A percentile compares a stretch with the other conserved stretches of the same genome.
Evolutionary conservation across 2,888 invertebrate genomes (phyloP).

Genomic region (Germaria angustata): DNA sequence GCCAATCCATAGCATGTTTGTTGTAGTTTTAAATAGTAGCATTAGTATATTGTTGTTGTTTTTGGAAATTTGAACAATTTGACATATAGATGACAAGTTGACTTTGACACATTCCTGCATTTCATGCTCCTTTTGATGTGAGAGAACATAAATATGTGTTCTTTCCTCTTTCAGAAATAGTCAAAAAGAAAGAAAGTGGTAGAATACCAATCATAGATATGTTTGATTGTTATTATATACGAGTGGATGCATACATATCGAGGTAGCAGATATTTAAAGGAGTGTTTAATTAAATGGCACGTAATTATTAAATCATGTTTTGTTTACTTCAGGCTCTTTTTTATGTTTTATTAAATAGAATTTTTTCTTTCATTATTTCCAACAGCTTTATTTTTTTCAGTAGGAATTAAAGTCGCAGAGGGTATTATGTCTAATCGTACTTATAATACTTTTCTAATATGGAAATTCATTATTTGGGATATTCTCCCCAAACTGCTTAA

Average conservation of each 20-base stretch:
- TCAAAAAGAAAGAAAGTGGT: not conserved
- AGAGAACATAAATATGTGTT: conserved; percentile 19
- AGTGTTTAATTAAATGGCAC: no score
- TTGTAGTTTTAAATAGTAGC: conserved; percentile 9
- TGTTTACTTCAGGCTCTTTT: no score
- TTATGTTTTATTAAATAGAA: no score
- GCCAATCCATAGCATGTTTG: not conserved
- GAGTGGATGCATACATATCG: not conserved
- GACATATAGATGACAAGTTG: conserved; percentile 77
- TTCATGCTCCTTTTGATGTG: conserved; percentile 31
- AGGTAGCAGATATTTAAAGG: conserved; percentile 17
- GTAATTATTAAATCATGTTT: no score
- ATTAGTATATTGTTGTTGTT: conserved; percentile 67
- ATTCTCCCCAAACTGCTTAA: no score
- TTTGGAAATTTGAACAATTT: conserved; percentile 72
- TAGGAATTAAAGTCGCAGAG: no score
- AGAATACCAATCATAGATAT: conserved; percentile 34
- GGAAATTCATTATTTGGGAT: no score
- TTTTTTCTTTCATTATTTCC: no score
- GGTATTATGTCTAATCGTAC: no score
- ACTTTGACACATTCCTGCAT: conserved; percentile 72
- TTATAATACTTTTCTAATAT: no score
- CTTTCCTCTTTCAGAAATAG: conserved; percentile 14
- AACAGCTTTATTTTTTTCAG: no score
- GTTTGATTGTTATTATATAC: conserved; percentile 5